Percentiles rank a stretch among this genome's conserved stretches.
These are phyloP conservation scores for Dryococelus australis DNA, from an alignment of 2,888 invertebrate genomes.

Conservation along the genomic window DNA sequence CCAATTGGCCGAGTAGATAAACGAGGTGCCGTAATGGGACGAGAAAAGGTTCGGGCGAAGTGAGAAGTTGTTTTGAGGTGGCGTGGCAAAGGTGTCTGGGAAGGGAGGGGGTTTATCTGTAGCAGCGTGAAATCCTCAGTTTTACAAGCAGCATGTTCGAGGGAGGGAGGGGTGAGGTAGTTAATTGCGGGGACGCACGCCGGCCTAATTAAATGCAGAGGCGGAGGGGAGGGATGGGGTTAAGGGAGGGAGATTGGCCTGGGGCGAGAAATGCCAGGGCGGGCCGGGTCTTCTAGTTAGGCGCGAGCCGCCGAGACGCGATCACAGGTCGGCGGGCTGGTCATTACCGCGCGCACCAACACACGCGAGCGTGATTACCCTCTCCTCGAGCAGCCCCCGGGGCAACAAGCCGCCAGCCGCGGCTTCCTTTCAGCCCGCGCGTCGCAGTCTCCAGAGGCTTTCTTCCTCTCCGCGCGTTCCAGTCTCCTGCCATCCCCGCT, in stretches of 20 bases:
- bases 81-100: not conserved
- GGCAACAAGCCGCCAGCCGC: too few species aligned
- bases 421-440: too few species aligned
- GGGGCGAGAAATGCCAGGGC: not conserved
- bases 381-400: too few species aligned
- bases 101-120: not conserved
- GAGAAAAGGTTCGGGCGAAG: not conserved
- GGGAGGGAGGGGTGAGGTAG: not conserved
- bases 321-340: not conserved
- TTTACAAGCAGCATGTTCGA: not conserved
- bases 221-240: not conserved
- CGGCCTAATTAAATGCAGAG: not conserved
- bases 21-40: slow-evolving; percentile 4
- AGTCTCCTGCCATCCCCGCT: not conserved
- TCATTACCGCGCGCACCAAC: not conserved
- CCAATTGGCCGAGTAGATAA: not conserved
- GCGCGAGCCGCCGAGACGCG: not conserved
- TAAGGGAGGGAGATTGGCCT: not conserved
- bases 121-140: not conserved
- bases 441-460: not conserved
- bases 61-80: not conserved
- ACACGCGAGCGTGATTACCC: not conserved
- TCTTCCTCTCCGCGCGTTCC: not conserved
- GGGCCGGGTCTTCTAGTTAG: not conserved
- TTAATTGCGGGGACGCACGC: slow-evolving; percentile 16